Conservation (phyloP, 2,888 invertebrate species). For the Scrobipalpa costella region DNA sequence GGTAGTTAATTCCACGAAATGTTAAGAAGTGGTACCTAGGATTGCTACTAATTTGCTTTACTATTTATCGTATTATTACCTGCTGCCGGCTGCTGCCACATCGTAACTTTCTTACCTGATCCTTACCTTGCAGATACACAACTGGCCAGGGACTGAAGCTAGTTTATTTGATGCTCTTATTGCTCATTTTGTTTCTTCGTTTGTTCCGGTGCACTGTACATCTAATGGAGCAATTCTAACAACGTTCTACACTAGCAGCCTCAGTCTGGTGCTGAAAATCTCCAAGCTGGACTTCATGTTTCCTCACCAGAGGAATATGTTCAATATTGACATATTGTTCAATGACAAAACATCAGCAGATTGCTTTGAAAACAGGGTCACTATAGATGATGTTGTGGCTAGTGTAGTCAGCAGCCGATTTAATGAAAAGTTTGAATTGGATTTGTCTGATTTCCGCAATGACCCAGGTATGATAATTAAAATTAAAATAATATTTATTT, state of each 20-base stretch:
- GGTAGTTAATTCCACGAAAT: too few species aligned
- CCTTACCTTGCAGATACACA: conserved; percentile 67
- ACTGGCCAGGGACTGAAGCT: conserved; percentile 53
- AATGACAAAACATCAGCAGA: conserved; percentile 63
- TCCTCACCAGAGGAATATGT: conserved; percentile 61
- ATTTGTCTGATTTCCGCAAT: conserved; percentile 63
- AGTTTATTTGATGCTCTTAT: conserved; percentile 56
- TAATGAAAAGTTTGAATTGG: conserved; percentile 55
- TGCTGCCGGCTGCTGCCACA: neutral
- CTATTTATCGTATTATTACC: neutral
- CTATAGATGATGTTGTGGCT: conserved; percentile 59
- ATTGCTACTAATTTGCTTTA: conserved; percentile 2
- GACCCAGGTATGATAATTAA: conserved; percentile 65
- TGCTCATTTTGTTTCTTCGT: conserved; percentile 49
- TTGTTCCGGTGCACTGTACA: conserved; percentile 58
- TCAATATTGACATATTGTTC: conserved; percentile 61
- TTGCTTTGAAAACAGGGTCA: conserved; percentile 51
- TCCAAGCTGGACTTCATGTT: conserved; percentile 68
- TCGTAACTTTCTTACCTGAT: neutral
- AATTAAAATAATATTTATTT: too few species aligned
- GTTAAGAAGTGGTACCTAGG: too few species aligned
- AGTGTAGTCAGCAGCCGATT: conserved; percentile 58
- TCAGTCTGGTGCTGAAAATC: conserved; percentile 57
- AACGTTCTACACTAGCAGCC: conserved; percentile 64
- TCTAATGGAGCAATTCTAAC: conserved; percentile 49